These are phyloP conservation scores for Probosciger aterrimus DNA, from an alignment of 2,113 vertebrate species.

Conservation along the genomic window DNA sequence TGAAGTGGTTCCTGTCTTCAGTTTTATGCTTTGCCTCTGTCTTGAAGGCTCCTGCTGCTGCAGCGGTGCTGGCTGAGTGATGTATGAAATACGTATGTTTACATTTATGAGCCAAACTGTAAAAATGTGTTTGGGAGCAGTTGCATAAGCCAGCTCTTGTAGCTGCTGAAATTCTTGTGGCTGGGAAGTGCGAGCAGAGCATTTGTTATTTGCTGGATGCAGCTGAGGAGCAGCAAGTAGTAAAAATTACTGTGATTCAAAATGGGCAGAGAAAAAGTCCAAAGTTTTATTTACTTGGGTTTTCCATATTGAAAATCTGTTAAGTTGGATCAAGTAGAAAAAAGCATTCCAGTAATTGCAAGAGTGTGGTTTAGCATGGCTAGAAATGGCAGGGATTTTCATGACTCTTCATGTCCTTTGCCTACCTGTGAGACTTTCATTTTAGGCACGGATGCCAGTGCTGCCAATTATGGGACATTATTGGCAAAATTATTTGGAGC, in stretches of 20 bases:
- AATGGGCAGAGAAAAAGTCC: background rate
- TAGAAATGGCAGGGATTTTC: background rate
- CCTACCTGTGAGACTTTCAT: background rate
- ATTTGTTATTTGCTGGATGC: background rate
- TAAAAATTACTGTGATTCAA: background rate
- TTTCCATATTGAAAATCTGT: background rate
- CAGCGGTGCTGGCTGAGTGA: background rate
- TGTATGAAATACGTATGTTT: slow-evolving; percentile 8
- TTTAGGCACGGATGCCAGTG: background rate
- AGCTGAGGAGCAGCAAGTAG: background rate
- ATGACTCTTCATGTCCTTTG: background rate
- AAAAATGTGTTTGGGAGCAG: slow-evolving; percentile 6
- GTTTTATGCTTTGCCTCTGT: background rate
- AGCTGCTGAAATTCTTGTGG: slow-evolving; percentile 7
- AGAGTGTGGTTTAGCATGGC: background rate
- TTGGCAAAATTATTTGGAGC: background rate
- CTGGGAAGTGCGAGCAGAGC: background rate
- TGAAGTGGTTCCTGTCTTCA: background rate
- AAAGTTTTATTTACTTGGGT: background rate
- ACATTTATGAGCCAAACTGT: background rate
- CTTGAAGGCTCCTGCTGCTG: background rate
- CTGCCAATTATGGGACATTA: background rate
- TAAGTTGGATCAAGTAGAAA: background rate
- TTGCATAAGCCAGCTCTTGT: background rate
- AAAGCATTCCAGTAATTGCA: background rate